Base-by-base conservation (phyloP, 2,888 invertebrate species). In the Smittia aterrima region DNA sequence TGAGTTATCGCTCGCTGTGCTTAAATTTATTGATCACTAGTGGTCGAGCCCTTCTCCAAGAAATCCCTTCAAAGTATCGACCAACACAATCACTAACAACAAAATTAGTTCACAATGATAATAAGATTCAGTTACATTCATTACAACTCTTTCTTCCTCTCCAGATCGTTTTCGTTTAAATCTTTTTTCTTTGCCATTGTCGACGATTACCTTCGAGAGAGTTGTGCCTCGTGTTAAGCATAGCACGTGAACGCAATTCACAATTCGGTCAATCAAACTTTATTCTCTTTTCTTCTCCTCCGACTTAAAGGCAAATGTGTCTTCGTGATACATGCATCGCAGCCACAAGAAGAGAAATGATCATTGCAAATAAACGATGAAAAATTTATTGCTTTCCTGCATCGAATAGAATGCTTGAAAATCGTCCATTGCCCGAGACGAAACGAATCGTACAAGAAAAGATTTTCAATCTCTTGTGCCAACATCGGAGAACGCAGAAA, bases 201-300 rank as follows among this genome's bases (percentile, higher is more conserved):
- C 67, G 47, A 18, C 22, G 41, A 67, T 24, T 47, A 40, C 47
- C 40, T 67, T 40, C 67, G 11, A 66, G 18, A 58, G 58, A 58
- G 22, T 22, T 22, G 18, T 27, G 16, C 41, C 40, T 67, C 32
- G 20, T 67, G 20, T 67, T 32, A n/a, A 27, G 2, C 20, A 25
- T 9, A 24, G 71, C 71, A 71, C 71, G 71, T 71, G 71, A 71
- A 71, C 27, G 58, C 58, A 71, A 71, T 71, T 54, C 71, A 71
- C 58, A 71, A 71, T 71, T 71, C 54, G 38, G 58, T 58, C 71
- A 71, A 58, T 71, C 58, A 32, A 27, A 70, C 9, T 27, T 1
- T 6, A 27, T 25, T 24, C n/a, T 64, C 27, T 4, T 58, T 18
- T 22, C 13, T 22, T 58, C 58, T 13, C 4, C 11, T 3, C 2